These are phyloP conservation scores for Stegodyphus dumicola DNA, from an alignment of 1,140 invertebrate species.

Conservation along the genomic window DNA sequence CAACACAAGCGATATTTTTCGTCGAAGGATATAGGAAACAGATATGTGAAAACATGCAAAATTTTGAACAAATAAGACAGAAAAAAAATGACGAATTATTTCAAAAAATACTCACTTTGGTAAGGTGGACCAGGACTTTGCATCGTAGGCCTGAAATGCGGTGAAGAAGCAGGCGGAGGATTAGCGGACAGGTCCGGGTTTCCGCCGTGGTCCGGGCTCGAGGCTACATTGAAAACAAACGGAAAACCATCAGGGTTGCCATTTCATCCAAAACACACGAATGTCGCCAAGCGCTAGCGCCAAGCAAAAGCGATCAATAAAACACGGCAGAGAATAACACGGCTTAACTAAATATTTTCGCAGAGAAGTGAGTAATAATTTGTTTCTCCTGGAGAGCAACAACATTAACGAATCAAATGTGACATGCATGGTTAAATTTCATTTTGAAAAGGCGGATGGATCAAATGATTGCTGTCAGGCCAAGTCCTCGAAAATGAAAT, in stretches of 20 bases:
- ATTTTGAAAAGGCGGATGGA: slow-evolving; percentile 23
- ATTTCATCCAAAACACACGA: not conserved
- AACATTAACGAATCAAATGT: slow-evolving; percentile 56
- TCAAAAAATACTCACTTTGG: slow-evolving; percentile 50
- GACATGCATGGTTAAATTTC: slow-evolving; percentile 51
- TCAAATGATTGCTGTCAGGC: not conserved
- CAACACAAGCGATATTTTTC: not conserved
- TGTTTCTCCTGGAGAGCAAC: slow-evolving; percentile 27
- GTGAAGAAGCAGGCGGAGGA: slow-evolving; percentile 55
- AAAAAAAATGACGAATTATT: not conserved
- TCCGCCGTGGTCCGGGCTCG: slow-evolving; percentile 57
- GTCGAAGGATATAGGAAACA: not conserved
- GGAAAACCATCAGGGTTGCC: slow-evolving; percentile 35
- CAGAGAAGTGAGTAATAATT: slow-evolving; percentile 30
- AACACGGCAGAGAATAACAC: not conserved
- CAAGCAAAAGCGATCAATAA: slow-evolving; percentile 30
- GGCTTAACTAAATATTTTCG: slow-evolving; percentile 52
- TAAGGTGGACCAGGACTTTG: slow-evolving; percentile 59
- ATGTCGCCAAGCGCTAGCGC: slow-evolving; percentile 44
- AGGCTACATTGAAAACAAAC: slow-evolving; percentile 59
- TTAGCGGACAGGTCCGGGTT: slow-evolving; percentile 59
- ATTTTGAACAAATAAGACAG: not conserved
- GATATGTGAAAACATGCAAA: not conserved
- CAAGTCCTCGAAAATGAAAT: slow-evolving; percentile 33
- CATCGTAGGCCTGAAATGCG: slow-evolving; percentile 60